These are phyloP conservation scores for Acanthiza pusilla DNA, from an alignment of 2,797 vertebrate genomes.

Conservation along the genomic window DNA sequence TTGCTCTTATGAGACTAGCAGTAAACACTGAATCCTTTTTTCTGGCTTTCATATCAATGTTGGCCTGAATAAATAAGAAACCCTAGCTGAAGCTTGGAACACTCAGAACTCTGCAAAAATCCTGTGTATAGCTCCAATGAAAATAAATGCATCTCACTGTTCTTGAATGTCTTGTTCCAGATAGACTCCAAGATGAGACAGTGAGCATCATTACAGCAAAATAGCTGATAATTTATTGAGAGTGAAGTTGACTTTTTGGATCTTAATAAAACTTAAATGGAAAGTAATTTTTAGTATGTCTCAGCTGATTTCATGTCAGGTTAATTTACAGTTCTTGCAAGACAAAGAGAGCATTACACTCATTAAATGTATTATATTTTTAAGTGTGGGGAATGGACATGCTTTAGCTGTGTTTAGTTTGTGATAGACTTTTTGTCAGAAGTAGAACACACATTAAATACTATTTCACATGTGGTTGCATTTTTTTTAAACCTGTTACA, in stretches of 20 bases:
- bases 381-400: not conserved
- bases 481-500: not conserved
- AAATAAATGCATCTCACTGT: not conserved
- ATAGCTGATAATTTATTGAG: not conserved
- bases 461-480: not conserved
- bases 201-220: not conserved
- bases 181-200: not conserved
- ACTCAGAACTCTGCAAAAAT: not conserved
- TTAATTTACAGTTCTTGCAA: not conserved
- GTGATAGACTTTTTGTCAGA: not conserved
- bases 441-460: not conserved
- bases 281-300: not conserved
- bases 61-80: not conserved
- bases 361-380: not conserved
- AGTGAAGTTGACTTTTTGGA: not conserved
- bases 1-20: not conserved
- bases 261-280: not conserved
- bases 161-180: not conserved
- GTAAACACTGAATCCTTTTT: not conserved
- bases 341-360: not conserved
- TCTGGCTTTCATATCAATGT: not conserved
- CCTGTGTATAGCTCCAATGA: not conserved
- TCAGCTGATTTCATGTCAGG: not conserved
- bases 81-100: not conserved
- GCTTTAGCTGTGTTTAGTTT: not conserved